Evolutionary conservation across 2,888 invertebrate genomes (phyloP), one percentile per base, ranked within the genome.

Genomic region (Nebria brevicollis): DNA sequence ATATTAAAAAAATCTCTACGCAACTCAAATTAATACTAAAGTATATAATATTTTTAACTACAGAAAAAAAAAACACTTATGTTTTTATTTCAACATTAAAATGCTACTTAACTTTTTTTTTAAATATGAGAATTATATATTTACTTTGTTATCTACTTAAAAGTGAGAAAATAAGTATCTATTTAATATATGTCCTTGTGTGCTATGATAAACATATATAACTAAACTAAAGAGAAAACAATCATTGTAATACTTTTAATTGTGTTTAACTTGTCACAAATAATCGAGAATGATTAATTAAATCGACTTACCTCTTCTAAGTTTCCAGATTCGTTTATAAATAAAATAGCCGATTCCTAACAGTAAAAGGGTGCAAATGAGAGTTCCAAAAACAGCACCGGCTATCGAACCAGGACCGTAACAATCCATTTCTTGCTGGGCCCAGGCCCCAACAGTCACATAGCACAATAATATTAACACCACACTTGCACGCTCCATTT

Each of bases 341-440:
- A 72, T 82, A 77, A 85, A 85, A 75, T 86, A 86, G 6, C 90
- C 91, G 66, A 91, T 90, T 78, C 90, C 92, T 65, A 93, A 90
- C 81, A 94, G 88, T 79, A 93, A 87, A 82, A 93, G 89, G 84
- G 94, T 93, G 84, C 92, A 92, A 84, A 94, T 87, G 87, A 94
- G 92, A 84, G 94, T 94, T 85, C 94, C 93, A 85, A 94, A 91
- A 83, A 94, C 93, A 84, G 94, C 93, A 82, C 93, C 93, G 82
- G 94, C 94, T 83, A 95, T 91, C 87, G 93, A 93, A 84, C 94
- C 94, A 85, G 93, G 91, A 85, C 93, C 92, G 89, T 92, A 94
- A 89, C 94, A 94, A 42, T 81, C 81, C 66, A 77, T 77, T 81
- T 81, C 81, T 68, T 80, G 43, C 43, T 73, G 73, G 73, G 73